These are phyloP conservation scores for Haliaeetus leucogaster DNA, from an alignment of 2,113 vertebrate species.

Conservation along the genomic window DNA sequence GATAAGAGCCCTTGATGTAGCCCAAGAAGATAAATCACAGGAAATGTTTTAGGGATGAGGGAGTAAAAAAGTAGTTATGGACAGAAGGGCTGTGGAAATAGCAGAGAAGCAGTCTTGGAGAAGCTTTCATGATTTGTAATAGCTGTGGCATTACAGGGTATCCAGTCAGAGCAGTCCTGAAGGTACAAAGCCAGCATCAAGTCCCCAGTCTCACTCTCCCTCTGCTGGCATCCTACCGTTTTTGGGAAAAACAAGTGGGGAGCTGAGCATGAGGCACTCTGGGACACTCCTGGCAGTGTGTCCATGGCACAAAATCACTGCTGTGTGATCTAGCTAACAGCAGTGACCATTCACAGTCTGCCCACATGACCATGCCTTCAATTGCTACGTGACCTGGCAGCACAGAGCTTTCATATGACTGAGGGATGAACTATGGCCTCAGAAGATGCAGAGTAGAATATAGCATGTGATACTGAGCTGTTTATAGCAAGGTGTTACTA, in stretches of 20 bases:
- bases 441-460: neutral
- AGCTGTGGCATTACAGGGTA: neutral
- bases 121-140: neutral
- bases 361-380: neutral
- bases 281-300: neutral
- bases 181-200: neutral
- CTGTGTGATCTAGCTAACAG: neutral
- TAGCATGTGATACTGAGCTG: neutral
- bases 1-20: neutral
- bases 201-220: neutral
- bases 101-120: neutral
- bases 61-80: neutral
- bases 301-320: neutral
- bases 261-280: neutral
- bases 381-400: neutral
- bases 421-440: neutral
- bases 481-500: neutral
- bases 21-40: neutral
- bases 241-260: neutral
- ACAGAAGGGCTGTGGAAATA: neutral
- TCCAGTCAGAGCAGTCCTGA: neutral
- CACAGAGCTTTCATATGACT: neutral
- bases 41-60: neutral
- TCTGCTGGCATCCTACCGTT: neutral
- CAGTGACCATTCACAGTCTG: neutral